phyloP scores from a whole-genome alignment of 2,888 invertebrate genomes.

The Pteria penguin region DNA sequence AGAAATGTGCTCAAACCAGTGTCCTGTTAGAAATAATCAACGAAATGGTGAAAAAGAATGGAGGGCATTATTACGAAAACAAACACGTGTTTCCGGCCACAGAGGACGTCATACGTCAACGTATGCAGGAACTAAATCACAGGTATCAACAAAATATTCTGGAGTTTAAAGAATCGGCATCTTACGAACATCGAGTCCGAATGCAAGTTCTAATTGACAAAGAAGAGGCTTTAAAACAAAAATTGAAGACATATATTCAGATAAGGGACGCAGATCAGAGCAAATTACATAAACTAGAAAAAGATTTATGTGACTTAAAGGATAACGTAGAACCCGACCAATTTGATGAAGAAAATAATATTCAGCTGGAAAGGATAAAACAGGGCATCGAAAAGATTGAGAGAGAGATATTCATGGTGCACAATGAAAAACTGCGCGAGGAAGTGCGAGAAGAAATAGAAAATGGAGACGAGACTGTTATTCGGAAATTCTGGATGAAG shows the following conservation, averaged over 20 bases:
- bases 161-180: constrained; percentile 1
- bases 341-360: neutral
- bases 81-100: constrained; percentile 34
- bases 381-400: neutral
- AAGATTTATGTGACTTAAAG: constrained; percentile 6
- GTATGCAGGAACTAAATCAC: constrained; percentile 28
- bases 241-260: neutral
- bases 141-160: constrained; percentile 2
- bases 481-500: constrained; percentile 19
- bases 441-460: constrained; percentile 24
- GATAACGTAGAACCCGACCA: constrained; percentile 1
- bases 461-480: constrained; percentile 6
- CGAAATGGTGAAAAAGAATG: constrained; percentile 15
- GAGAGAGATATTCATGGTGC: neutral
- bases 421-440: constrained; percentile 4
- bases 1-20: constrained; percentile 21
- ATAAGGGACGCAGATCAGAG: neutral
- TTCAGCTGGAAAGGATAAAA: neutral
- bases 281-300: constrained; percentile 2
- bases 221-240: neutral
- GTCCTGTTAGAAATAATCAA: constrained; percentile 35
- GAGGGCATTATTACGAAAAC: constrained; percentile 33
- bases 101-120: constrained; percentile 21
- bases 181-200: constrained; percentile 1
- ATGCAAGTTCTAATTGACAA: neutral